These are phyloP conservation scores for Falco rusticolus DNA, from an alignment of 2,797 vertebrate species.

Conservation along the genomic window DNA sequence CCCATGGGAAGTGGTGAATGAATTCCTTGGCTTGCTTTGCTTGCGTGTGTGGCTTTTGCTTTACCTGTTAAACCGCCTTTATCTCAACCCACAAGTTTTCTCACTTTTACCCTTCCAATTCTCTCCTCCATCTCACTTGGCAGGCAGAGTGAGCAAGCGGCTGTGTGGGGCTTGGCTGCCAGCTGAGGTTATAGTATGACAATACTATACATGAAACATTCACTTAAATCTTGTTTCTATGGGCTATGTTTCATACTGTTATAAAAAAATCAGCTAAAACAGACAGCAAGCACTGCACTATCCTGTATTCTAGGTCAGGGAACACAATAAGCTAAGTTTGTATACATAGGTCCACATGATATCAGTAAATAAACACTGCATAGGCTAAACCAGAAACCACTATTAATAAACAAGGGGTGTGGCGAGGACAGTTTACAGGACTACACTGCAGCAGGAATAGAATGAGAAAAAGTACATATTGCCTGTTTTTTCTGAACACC, in stretches of 20 bases:
- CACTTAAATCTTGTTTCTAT: neutral
- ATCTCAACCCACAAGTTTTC: neutral
- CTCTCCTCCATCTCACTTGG: neutral
- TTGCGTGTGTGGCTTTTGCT: fast-evolving
- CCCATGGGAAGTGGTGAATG: fast-evolving
- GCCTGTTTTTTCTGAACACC: neutral
- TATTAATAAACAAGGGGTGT: neutral
- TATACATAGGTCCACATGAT: neutral
- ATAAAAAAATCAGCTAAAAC: neutral
- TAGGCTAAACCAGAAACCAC: neutral
- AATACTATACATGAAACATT: neutral
- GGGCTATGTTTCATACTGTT: neutral
- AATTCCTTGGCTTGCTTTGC: neutral
- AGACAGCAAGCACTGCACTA: neutral
- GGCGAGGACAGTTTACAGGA: fast-evolving
- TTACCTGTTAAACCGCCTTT: neutral
- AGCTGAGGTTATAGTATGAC: neutral
- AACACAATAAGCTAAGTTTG: neutral
- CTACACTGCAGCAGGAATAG: neutral
- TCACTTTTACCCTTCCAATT: neutral
- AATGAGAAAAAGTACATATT: neutral
- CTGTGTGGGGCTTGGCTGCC: neutral
- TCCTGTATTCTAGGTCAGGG: neutral
- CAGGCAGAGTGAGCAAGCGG: fast-evolving
- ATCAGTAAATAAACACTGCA: neutral